Base-by-base conservation (phyloP, 2,888 invertebrate species). In the Petrolisthes manimaculis region DNA sequence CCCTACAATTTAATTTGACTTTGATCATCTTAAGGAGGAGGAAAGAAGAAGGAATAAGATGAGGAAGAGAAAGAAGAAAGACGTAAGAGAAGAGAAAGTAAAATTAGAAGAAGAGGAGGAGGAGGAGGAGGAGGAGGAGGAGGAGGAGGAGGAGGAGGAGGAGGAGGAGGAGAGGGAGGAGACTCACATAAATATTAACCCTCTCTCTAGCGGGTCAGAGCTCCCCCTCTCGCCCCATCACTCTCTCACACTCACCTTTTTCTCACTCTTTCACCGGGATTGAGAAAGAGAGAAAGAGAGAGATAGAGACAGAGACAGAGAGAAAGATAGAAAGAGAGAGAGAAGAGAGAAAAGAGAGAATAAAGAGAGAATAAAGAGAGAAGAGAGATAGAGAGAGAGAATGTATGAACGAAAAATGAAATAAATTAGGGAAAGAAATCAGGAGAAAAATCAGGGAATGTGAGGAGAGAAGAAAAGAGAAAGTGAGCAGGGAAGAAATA, bases 361-460 rank as follows among this genome's bases (percentile, higher is more conserved):
- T 14, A 67, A 5, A 14, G 24, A 14, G 21, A 83, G 51, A 51
- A 67, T 67, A 71, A 56, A 69, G 51, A 53, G 54, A 37, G 37
- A n/a, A n/a, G 69, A 83, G 54, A 69, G 71, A 56, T 6, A 75
- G 8, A 75, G 6, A 24, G n/a, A 75, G n/a, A n/a, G 75, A n/a
- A 75, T 8, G n/a, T 6, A n/a, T n/a, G 37, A 75, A n/a, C 6
- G 37, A 5, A 21, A n/a, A 6, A 6, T 6, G 75, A 21, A n/a
- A n/a, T 8, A n/a, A 12, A n/a, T 21, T 8, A 75, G n/a, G 75
- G 37, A 75, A 24, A 75, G n/a, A n/a, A 75, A 75, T 12, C 9
- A n/a, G n/a, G 14, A 14, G 61, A n/a, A 75, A n/a, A n/a, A 12
- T 6, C 9, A n/a, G n/a, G 75, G 37, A 6, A 5, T 21, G 37